phyloP scores from a whole-genome alignment of 2,797 vertebrate species.

The Psittacula derbiana region DNA sequence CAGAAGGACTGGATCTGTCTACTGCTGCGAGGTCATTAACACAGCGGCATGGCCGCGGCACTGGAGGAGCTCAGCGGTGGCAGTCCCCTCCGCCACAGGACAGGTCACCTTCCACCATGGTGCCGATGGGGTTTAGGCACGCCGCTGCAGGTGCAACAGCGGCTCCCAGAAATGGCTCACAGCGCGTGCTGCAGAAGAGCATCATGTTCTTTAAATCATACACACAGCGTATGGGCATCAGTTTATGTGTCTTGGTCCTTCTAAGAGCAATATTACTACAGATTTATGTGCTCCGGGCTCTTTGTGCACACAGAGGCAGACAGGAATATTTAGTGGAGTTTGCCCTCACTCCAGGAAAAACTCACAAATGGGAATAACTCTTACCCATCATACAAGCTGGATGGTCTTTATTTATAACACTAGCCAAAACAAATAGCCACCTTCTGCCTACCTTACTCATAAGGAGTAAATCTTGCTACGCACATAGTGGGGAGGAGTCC shows the following conservation, averaged over 20 bases:
- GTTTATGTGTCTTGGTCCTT: neutral
- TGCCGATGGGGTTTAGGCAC: fast-evolving
- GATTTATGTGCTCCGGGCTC: conserved; percentile 26
- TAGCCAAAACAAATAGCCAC: neutral
- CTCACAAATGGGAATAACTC: conserved; percentile 55
- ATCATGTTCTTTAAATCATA: fast-evolving
- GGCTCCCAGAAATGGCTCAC: fast-evolving
- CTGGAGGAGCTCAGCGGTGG: neutral
- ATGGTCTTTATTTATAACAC: neutral
- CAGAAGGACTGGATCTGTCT: conserved; percentile 73
- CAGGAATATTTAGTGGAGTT: conserved; percentile 59
- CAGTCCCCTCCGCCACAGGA: neutral
- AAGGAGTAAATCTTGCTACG: fast-evolving
- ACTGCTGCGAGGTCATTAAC: conserved; percentile 72
- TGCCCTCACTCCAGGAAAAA: conserved; percentile 26
- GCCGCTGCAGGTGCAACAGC: fast-evolving
- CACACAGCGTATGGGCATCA: fast-evolving
- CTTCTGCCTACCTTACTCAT: neutral
- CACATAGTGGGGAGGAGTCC: fast-evolving
- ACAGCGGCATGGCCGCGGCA: conserved; percentile 28
- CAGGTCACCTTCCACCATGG: neutral
- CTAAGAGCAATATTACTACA: neutral
- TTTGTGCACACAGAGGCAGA: neutral
- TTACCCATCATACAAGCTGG: neutral
- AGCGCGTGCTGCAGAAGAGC: fast-evolving